Conservation (phyloP, 2,888 invertebrate species). For the Crioceris asparagi region DNA sequence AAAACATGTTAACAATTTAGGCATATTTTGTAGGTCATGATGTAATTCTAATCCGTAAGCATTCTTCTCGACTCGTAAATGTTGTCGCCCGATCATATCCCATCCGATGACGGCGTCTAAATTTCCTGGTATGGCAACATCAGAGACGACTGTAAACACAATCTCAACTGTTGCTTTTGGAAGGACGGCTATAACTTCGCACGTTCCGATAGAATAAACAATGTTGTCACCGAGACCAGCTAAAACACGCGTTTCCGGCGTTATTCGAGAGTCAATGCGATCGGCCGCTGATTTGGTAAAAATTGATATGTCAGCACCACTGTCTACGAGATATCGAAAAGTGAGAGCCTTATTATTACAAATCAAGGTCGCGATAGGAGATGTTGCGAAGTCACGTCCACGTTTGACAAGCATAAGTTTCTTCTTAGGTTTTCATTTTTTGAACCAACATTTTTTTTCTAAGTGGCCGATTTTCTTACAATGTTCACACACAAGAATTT, state of each 20-base stretch:
- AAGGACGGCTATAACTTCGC: slow-evolving; percentile 13
- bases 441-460: slow-evolving; percentile 14
- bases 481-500: slow-evolving; percentile 7
- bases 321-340: slow-evolving; percentile 14
- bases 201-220: slow-evolving; percentile 14
- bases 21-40: slow-evolving; percentile 1
- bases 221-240: no score
- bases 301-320: slow-evolving; percentile 18
- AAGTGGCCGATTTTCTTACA: slow-evolving; percentile 16
- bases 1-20: background rate
- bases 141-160: slow-evolving; percentile 11
- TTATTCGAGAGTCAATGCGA: slow-evolving; percentile 10
- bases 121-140: slow-evolving; percentile 11
- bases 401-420: slow-evolving; percentile 7
- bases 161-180: slow-evolving; percentile 15
- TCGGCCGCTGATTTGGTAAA: slow-evolving; percentile 11
- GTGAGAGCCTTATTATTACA: slow-evolving; percentile 8
- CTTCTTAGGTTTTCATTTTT: slow-evolving; percentile 11
- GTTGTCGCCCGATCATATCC: slow-evolving; percentile 6
- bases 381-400: slow-evolving; percentile 12
- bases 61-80: slow-evolving; percentile 3
- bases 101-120: slow-evolving; percentile 5
- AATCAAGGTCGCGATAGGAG: slow-evolving; percentile 16
- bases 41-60: slow-evolving; percentile 5
- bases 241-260: slow-evolving; percentile 4